Evolutionary conservation across 2,113 vertebrate genomes (phyloP), one percentile per base, ranked within the genome.

Genomic region (Embiotoca jacksoni): DNA sequence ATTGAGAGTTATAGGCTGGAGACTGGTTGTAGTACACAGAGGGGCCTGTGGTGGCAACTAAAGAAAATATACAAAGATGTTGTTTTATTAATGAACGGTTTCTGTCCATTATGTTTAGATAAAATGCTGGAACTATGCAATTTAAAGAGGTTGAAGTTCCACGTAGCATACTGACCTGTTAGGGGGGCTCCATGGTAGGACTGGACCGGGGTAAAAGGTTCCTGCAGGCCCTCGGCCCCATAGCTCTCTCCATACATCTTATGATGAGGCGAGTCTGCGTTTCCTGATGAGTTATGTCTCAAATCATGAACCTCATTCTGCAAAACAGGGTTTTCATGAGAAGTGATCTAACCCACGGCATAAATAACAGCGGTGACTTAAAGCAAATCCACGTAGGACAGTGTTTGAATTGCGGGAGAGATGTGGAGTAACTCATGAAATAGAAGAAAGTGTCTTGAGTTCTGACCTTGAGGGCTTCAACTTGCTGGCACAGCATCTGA

Each of bases 231-330:
- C 14, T 99, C 97, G 44, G 95, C 90, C 77, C 93, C 91, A n/a
- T 95, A 99, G 84, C 86, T 93, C 33, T 99, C 97, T 33, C 94
- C 54, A 82, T 96, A 95, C 93, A 96, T 95, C 39, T 96, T 96
- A 57, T 92, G 91, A 86, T 94, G 96, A 78, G 97, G 94, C 3
- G 96, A 96, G 0, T 85, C 63, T 36, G 89, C 92, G 7, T 91
- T 81, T 9, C 85, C 96, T 77, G 95, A 95, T 62, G 91, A 91
- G 78, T 94, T 97, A 78, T 95, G 95, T 90, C 95, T 97, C 89
- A 99, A 91, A 82, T 97, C 97, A 75, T 97, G 96, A 90, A 99
- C 97, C 91, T 99, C 98, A 92, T 96, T 97, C 98, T 99, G 83
- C 72, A 15, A 61, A 85, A 85, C 80, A 54, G 3, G 11, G 57